Conservation (phyloP, 2,113 vertebrate genomes). For the Eidolon helvum region DNA sequence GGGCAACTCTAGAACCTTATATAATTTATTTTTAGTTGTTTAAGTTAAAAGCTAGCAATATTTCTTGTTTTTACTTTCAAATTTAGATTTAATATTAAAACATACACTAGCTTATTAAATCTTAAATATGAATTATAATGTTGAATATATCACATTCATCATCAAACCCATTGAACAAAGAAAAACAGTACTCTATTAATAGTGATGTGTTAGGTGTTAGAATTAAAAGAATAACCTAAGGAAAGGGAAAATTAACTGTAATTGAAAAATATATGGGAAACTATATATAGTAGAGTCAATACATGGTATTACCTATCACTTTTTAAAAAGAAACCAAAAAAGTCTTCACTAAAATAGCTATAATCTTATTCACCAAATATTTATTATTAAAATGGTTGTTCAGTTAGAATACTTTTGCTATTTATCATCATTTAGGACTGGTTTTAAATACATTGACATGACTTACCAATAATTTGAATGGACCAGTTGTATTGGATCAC, state of each 20-base stretch:
- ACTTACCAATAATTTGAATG: not conserved
- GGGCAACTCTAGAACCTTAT: not conserved
- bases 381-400: not conserved
- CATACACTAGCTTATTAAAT: not conserved
- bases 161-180: not conserved
- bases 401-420: not conserved
- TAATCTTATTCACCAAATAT: not conserved
- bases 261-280: not conserved
- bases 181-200: not conserved
- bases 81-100: not conserved
- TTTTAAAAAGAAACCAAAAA: not conserved
- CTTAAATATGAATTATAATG: not conserved
- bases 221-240: not conserved
- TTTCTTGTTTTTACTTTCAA: slow-evolving; percentile 9
- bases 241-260: not conserved
- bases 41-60: not conserved
- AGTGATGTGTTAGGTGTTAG: not conserved
- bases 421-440: not conserved
- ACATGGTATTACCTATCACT: not conserved
- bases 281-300: not conserved
- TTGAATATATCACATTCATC: not conserved
- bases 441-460: not conserved
- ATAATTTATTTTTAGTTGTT: not conserved
- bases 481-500: not conserved
- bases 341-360: not conserved